phyloP scores from a whole-genome alignment of 2,113 vertebrate genomes.

The Cebus imitator region DNA sequence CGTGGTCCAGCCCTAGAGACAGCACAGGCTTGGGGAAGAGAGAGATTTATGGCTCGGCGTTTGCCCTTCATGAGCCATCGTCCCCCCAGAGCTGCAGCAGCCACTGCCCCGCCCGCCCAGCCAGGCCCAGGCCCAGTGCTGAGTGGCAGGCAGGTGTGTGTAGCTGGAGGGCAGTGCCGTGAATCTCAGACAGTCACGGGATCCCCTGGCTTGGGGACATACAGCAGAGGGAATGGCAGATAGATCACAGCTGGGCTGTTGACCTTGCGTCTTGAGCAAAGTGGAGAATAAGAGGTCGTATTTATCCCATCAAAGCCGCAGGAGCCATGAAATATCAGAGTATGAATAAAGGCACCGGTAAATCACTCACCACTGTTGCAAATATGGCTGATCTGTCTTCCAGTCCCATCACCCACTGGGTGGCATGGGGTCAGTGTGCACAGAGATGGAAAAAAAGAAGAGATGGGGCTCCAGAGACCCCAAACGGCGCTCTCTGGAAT shows the following conservation, averaged over 20 bases:
- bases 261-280: constrained; percentile 70
- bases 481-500: neutral
- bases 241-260: constrained; percentile 41
- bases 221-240: neutral
- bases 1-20: neutral
- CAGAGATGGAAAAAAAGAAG: neutral
- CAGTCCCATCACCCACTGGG: neutral
- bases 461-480: neutral
- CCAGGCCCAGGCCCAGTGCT: neutral
- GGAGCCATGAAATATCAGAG: neutral
- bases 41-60: constrained; percentile 49
- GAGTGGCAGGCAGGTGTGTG: rapidly evolving
- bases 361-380: neutral
- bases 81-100: neutral
- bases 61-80: neutral
- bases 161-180: neutral
- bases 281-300: constrained; percentile 57
- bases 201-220: neutral
- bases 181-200: constrained; percentile 17
- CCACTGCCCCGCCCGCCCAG: rapidly evolving
- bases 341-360: constrained; percentile 8
- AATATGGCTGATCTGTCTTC: neutral
- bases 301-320: constrained; percentile 28
- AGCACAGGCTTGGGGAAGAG: neutral
- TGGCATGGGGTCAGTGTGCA: neutral